Conservation (phyloP, 2,888 invertebrate species). For the Cheilosia vulpina region DNA sequence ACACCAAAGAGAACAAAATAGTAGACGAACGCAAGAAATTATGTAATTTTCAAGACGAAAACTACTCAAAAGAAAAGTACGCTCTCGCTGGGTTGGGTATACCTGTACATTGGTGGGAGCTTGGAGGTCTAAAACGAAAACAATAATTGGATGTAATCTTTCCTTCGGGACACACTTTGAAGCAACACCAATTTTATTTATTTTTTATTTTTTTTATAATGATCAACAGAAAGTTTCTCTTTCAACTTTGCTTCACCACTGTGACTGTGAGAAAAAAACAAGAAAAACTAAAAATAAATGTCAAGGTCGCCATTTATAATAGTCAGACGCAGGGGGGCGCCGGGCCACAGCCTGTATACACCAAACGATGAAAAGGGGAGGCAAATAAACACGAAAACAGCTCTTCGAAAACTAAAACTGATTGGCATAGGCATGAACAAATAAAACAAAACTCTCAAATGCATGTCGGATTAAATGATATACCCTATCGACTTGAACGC, state of each 20-base stretch:
- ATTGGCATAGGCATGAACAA: slow-evolving; percentile 2
- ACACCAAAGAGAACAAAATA: slow-evolving; percentile 16
- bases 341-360: slow-evolving; percentile 9
- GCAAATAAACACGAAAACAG: slow-evolving; percentile 35
- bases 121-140: slow-evolving; percentile 11
- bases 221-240: slow-evolving; percentile 35
- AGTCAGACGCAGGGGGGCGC: slow-evolving; percentile 12
- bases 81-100: neutral
- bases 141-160: slow-evolving; percentile 7
- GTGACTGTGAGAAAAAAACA: slow-evolving; percentile 32
- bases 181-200: neutral
- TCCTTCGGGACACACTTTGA: neutral
- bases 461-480: neutral
- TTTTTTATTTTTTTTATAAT: too few species aligned
- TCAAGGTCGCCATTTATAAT: slow-evolving; percentile 79
- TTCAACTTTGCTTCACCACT: slow-evolving; percentile 6
- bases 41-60: slow-evolving; percentile 22
- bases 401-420: slow-evolving; percentile 49
- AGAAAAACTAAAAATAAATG: slow-evolving; percentile 80
- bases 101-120: too few species aligned
- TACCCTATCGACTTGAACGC: slow-evolving; percentile 42
- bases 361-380: slow-evolving; percentile 15
- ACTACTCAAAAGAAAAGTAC: neutral
- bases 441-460: neutral
- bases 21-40: slow-evolving; percentile 1